These are phyloP conservation scores for Phaethornis superciliosus DNA, from an alignment of 2,113 vertebrate species.

Conservation along the genomic window DNA sequence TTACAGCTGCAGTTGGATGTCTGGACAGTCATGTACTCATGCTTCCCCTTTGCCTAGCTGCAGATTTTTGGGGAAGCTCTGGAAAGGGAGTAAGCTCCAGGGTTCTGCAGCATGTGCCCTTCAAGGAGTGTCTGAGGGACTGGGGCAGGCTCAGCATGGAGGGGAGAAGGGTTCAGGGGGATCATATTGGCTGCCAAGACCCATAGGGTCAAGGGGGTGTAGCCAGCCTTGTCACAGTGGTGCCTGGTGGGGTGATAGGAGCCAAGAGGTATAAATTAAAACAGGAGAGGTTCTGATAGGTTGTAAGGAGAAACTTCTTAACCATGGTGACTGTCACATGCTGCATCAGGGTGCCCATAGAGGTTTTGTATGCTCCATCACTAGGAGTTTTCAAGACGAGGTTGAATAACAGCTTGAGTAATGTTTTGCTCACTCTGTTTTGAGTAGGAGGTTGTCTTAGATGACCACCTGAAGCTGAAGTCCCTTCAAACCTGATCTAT, in stretches of 20 bases:
- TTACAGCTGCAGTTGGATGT: background rate
- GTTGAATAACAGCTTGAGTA: background rate
- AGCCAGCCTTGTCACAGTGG: background rate
- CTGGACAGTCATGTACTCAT: accelerated
- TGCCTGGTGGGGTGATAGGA: background rate
- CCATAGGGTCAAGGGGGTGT: no score
- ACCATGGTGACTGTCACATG: accelerated
- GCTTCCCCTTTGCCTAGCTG: background rate
- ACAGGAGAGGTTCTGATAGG: background rate
- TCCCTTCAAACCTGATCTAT: background rate
- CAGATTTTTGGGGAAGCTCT: background rate
- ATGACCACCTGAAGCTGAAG: background rate
- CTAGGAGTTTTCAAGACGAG: background rate
- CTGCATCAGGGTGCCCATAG: background rate
- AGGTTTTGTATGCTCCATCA: accelerated
- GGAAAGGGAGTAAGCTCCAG: background rate
- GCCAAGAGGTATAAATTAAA: background rate
- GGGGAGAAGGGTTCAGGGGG: background rate
- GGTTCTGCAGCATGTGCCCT: no score
- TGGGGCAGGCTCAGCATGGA: background rate
- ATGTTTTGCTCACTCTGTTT: background rate
- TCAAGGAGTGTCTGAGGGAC: background rate
- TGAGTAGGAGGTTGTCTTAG: background rate
- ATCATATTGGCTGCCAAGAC: background rate
- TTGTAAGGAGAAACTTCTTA: background rate